A percentile compares a stretch with the other conserved stretches of the same genome.
phyloP scores from a whole-genome alignment of 1,140 invertebrate species.

The Samia ricini region DNA sequence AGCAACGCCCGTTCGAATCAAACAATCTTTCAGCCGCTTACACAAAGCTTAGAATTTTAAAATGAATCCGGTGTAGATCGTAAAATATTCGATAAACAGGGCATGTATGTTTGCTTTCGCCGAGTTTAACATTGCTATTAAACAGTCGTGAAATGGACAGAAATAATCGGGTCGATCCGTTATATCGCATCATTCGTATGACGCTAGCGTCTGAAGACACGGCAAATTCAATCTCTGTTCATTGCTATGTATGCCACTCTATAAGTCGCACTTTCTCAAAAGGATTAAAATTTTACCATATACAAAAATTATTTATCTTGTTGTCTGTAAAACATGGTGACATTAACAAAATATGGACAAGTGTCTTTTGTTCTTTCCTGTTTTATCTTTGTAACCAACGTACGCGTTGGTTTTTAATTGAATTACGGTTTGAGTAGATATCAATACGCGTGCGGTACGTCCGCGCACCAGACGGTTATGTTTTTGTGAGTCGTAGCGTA shows the following conservation, averaged over 20 bases:
- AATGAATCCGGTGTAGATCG: constrained; percentile 69
- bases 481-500: constrained; percentile 68
- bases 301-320: constrained; percentile 24
- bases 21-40: constrained; percentile 68
- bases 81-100: constrained; percentile 77
- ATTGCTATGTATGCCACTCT: constrained; percentile 64
- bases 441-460: constrained; percentile 24
- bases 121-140: constrained; percentile 75
- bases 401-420: constrained; percentile 10
- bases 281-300: constrained; percentile 46
- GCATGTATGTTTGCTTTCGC: constrained; percentile 71
- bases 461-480: constrained; percentile 43
- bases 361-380: too few species aligned
- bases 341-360: too few species aligned
- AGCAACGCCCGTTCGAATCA: constrained; percentile 56
- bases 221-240: constrained; percentile 39
- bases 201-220: constrained; percentile 54
- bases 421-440: constrained; percentile 10
- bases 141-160: constrained; percentile 75
- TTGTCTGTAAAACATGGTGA: too few species aligned
- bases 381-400: neutral
- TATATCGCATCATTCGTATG: constrained; percentile 71
- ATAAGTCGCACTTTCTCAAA: constrained; percentile 49
- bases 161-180: constrained; percentile 75
- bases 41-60: constrained; percentile 72